phyloP scores from a whole-genome alignment of 1,140 invertebrate species.

The Tetragonula clypearis region DNA sequence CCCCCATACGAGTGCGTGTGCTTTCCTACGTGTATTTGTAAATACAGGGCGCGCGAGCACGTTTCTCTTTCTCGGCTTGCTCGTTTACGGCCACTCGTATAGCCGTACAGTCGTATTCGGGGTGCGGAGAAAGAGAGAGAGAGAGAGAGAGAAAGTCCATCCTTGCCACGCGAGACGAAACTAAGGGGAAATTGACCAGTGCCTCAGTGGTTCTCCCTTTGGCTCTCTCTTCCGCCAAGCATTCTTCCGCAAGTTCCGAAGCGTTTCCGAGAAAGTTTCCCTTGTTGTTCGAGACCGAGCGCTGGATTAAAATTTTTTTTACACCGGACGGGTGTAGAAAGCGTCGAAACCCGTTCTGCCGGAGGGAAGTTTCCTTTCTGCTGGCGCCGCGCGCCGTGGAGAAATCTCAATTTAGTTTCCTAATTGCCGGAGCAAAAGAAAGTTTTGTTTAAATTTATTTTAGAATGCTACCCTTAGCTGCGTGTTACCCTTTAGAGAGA shows the following conservation, averaged over 20 bases:
- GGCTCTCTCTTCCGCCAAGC: not conserved
- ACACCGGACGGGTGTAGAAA: too few species aligned
- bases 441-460: not conserved
- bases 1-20: constrained; percentile 23
- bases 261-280: not conserved
- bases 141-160: constrained; percentile 42
- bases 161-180: constrained; percentile 65
- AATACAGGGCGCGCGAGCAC: constrained; percentile 54
- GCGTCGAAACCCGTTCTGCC: not conserved
- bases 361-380: not conserved
- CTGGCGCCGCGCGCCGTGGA: not conserved
- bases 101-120: constrained; percentile 60
- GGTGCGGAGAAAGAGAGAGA: constrained; percentile 41
- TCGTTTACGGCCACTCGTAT: constrained; percentile 61
- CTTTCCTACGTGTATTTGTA: constrained; percentile 53
- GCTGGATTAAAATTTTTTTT: not conserved
- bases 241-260: not conserved
- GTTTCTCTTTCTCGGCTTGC: constrained; percentile 48
- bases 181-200: constrained; percentile 79
- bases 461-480: not conserved
- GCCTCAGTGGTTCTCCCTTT: constrained; percentile 73
- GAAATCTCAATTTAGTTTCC: not conserved
- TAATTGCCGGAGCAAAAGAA: not conserved
- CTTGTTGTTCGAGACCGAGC: not conserved
- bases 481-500: not conserved